phyloP scores from a whole-genome alignment of 2,797 vertebrate species.

The Eulemur coronatus region DNA sequence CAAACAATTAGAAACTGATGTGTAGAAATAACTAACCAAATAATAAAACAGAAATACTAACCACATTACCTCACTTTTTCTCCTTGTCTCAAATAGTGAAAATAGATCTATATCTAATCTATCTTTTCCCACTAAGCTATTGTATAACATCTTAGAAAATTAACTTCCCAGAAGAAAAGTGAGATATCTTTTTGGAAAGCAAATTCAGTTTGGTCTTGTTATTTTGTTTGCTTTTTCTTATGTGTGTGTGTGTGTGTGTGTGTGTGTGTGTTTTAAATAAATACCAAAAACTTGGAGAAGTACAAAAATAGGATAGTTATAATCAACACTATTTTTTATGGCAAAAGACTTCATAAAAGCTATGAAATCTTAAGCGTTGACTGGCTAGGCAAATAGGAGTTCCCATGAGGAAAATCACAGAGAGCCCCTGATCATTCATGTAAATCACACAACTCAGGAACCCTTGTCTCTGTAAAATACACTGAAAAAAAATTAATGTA shows the following conservation, averaged over 20 bases:
- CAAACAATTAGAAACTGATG: not conserved
- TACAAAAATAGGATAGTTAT: not conserved
- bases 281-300: not conserved
- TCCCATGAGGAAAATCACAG: conserved; percentile 48
- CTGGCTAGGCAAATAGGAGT: not conserved
- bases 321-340: not conserved
- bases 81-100: not conserved
- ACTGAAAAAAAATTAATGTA: not conserved
- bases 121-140: not conserved
- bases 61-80: not conserved
- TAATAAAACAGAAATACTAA: not conserved
- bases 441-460: conserved; percentile 52
- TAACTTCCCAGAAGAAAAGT: not conserved
- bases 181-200: not conserved
- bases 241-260: not conserved
- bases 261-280: too few relatives aligned
- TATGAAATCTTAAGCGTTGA: not conserved
- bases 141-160: not conserved
- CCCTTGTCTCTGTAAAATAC: conserved; percentile 52
- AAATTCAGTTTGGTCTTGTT: not conserved
- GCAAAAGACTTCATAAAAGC: not conserved
- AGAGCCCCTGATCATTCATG: conserved; percentile 45
- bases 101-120: not conserved
- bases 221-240: not conserved
- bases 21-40: not conserved